Conservation (phyloP, 2,113 vertebrate species). For the Delphinapterus leucas region DNA sequence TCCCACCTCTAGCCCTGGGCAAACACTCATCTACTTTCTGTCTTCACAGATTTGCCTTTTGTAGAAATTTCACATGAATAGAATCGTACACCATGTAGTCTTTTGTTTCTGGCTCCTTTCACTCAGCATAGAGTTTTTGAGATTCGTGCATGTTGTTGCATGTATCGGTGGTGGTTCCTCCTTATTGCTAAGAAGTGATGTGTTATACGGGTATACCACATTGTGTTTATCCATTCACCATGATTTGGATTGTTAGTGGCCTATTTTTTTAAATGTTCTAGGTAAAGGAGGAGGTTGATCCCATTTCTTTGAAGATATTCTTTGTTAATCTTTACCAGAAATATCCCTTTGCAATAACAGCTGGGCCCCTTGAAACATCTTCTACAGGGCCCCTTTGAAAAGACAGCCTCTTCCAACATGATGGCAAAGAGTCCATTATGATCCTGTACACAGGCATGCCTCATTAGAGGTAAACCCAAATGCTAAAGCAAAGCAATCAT, state of each 20-base stretch:
- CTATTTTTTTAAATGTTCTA: neutral
- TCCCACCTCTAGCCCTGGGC: neutral
- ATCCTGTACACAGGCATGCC: too few relatives aligned
- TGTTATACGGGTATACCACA: too few relatives aligned
- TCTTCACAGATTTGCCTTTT: neutral
- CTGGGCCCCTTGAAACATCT: neutral
- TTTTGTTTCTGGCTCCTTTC: neutral
- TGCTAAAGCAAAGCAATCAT: neutral
- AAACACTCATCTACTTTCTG: neutral
- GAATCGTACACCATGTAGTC: neutral
- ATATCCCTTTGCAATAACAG: neutral
- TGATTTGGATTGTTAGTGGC: neutral
- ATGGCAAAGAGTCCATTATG: neutral
- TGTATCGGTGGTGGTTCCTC: neutral
- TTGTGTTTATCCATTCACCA: neutral
- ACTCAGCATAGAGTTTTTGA: neutral
- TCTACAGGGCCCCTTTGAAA: neutral
- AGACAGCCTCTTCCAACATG: neutral
- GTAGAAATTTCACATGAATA: neutral
- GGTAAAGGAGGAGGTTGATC: neutral
- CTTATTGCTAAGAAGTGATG: neutral
- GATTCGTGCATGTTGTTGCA: fast-evolving
- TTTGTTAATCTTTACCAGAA: neutral
- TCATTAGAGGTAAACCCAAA: neutral
- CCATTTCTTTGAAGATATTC: neutral